A percentile compares a stretch with the other conserved stretches of the same genome.
Evolutionary conservation across 2,113 vertebrate species (phyloP).

Genomic region (Centrocercus urophasianus): DNA sequence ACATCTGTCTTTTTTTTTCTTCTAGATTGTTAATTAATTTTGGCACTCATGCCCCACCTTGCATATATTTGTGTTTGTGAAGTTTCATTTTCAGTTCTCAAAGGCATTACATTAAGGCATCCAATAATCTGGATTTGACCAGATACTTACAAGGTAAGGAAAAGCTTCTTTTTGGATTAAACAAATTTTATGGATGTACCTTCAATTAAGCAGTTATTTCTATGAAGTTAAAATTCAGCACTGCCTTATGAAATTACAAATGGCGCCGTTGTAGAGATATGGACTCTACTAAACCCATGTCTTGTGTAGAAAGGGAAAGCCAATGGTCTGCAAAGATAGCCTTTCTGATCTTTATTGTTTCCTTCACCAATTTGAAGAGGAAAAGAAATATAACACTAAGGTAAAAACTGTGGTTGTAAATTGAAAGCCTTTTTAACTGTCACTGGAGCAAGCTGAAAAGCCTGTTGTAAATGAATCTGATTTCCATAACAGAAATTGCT

Average conservation of each 20-base stretch:
- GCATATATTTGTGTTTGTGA: neutral
- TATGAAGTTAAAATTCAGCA: neutral
- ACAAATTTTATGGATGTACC: neutral
- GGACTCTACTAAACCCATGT: neutral
- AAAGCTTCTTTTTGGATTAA: neutral
- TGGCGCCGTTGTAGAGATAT: neutral
- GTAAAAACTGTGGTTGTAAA: neutral
- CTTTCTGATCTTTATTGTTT: neutral
- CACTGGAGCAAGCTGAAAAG: neutral
- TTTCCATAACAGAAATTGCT: neutral
- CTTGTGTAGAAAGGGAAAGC: neutral
- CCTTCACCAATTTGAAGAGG: neutral
- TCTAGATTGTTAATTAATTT: neutral
- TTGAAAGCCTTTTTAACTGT: neutral
- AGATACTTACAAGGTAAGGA: rapidly evolving
- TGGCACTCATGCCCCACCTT: rapidly evolving
- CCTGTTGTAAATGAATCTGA: neutral
- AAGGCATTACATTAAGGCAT: neutral
- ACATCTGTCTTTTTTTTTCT: neutral
- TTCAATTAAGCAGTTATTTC: neutral
- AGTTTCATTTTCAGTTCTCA: neutral
- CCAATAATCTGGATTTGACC: neutral
- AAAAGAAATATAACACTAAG: neutral
- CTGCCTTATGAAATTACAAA: neutral
- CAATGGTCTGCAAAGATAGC: neutral